Conservation (phyloP, 2,797 vertebrate genomes). For the Mormyrus proboscirostris region DNA sequence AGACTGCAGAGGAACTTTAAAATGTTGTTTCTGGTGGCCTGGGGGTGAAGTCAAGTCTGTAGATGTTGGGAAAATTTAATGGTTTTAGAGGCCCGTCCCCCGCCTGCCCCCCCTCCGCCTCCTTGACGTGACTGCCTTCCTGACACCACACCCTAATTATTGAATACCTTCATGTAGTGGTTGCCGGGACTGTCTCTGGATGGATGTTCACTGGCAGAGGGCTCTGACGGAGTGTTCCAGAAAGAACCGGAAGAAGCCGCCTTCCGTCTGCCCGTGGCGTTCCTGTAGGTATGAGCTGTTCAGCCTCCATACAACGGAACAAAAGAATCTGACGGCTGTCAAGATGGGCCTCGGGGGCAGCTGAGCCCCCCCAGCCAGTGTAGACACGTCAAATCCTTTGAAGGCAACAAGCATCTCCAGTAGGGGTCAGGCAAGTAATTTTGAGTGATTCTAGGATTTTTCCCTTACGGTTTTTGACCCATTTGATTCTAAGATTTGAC, state of each 20-base stretch:
- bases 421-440: slow-evolving; percentile 10
- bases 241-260: not conserved
- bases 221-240: not conserved
- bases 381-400: slow-evolving; percentile 26
- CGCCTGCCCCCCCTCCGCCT: not conserved
- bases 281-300: not conserved
- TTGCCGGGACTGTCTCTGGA: not conserved
- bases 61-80: slow-evolving; percentile 13
- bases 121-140: not conserved
- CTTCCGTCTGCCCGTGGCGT: not conserved
- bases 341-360: slow-evolving; percentile 21
- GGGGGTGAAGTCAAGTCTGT: slow-evolving; percentile 11
- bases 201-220: not conserved
- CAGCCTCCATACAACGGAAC: slow-evolving; percentile 22
- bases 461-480: not conserved
- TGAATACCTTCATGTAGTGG: not conserved
- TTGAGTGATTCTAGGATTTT: not conserved
- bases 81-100: not conserved
- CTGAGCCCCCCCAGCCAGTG: slow-evolving; percentile 33
- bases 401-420: not conserved
- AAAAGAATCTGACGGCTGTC: slow-evolving; percentile 22
- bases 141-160: not conserved
- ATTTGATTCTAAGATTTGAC: not conserved
- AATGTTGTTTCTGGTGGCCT: not conserved
- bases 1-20: slow-evolving; percentile 12